Conservation (phyloP, 2,113 vertebrate species). For the Bufo bufo region DNA sequence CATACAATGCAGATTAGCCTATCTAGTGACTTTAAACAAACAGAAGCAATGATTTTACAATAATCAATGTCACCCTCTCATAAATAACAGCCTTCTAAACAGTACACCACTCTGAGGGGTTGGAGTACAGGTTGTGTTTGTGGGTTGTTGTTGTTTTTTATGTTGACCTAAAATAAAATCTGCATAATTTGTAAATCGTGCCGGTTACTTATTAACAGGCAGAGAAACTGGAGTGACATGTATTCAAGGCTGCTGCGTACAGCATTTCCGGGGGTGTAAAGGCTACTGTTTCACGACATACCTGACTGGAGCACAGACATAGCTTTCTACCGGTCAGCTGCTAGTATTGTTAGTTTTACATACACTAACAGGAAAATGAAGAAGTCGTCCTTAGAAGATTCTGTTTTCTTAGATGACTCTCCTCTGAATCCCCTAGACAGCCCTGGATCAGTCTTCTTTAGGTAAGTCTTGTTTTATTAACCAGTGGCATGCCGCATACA, state of each 20-base stretch:
- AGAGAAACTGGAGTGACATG: slow-evolving; percentile 56
- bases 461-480: slow-evolving; percentile 64
- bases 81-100: neutral
- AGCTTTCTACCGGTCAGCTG: slow-evolving; percentile 5
- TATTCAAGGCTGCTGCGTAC: slow-evolving; percentile 57
- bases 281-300: slow-evolving; percentile 51
- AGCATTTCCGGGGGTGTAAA: slow-evolving; percentile 60
- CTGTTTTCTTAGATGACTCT: slow-evolving; percentile 58
- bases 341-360: neutral
- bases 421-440: slow-evolving; percentile 62
- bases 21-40: slow-evolving; percentile 17
- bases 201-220: slow-evolving; percentile 75
- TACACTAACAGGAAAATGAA: slow-evolving; percentile 60
- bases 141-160: neutral
- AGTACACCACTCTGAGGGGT: neutral
- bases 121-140: neutral
- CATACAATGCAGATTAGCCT: slow-evolving; percentile 9
- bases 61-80: neutral
- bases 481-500: neutral
- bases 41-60: slow-evolving; percentile 1
- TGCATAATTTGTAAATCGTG: slow-evolving; percentile 40
- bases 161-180: slow-evolving; percentile 39
- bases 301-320: slow-evolving; percentile 2
- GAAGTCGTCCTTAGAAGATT: slow-evolving; percentile 61
- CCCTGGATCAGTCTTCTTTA: slow-evolving; percentile 65